Percentiles rank a stretch among this genome's conserved stretches.
phyloP scores from a whole-genome alignment of 2,113 vertebrate genomes.

The Danio rerio region DNA sequence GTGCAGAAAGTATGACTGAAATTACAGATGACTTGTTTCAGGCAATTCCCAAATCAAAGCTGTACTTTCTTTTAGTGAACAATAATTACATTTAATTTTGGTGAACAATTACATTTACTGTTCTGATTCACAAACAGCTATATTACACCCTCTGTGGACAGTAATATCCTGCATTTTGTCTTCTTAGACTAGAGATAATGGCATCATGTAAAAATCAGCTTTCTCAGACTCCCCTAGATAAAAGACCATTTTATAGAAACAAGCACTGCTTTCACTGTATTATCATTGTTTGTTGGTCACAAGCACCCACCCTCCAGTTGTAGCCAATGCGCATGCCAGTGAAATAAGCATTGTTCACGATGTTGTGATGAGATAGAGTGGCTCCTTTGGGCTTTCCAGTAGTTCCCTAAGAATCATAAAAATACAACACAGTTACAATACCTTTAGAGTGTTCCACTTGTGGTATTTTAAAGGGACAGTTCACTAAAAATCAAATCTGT shows the following conservation, averaged over 20 bases:
- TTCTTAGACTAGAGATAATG: background rate
- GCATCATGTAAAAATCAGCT: background rate
- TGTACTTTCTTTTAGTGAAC: too few relatives aligned
- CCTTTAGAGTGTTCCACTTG: too few relatives aligned
- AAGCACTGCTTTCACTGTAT: background rate
- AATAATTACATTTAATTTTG: too few relatives aligned
- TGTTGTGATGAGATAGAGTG: slow-evolving; percentile 89
- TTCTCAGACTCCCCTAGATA: background rate
- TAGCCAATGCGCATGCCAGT: slow-evolving; percentile 78
- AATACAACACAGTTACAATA: too few relatives aligned
- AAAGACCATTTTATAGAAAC: background rate
- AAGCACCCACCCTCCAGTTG: slow-evolving; percentile 76
- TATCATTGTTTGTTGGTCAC: background rate
- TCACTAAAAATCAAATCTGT: too few relatives aligned
- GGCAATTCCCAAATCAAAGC: too few relatives aligned
- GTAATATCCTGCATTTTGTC: too few relatives aligned
- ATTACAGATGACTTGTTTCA: too few relatives aligned
- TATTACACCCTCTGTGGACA: background rate
- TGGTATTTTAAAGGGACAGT: too few relatives aligned
- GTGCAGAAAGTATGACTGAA: too few relatives aligned
- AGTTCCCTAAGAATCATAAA: slow-evolving; percentile 81
- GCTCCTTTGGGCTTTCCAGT: slow-evolving; percentile 93
- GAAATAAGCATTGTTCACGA: slow-evolving; percentile 86
- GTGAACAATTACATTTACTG: too few relatives aligned
- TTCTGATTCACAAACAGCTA: too few relatives aligned